A percentile compares a stretch with the other conserved stretches of the same genome.
Conservation (phyloP, 2,113 vertebrate species). For the Enhydra lutris region DNA sequence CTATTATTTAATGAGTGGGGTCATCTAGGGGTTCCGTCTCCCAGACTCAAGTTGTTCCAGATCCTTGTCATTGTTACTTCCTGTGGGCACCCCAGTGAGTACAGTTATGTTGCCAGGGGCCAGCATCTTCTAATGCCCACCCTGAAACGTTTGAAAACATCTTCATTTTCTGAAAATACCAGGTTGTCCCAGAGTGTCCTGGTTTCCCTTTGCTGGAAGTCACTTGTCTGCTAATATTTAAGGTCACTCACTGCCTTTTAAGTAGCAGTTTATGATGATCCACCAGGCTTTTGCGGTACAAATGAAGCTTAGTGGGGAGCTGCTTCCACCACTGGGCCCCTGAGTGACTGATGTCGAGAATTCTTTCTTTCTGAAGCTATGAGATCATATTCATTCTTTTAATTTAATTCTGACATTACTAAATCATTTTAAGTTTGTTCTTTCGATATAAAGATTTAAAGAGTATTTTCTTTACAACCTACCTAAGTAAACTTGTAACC, state of each 20-base stretch:
- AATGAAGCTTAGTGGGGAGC: neutral
- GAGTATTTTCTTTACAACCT: neutral
- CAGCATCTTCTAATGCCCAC: neutral
- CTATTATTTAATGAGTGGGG: neutral
- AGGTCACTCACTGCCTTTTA: neutral
- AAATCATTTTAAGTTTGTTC: neutral
- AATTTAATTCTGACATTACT: neutral
- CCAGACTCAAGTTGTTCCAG: neutral
- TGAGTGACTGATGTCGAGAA: neutral
- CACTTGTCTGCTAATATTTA: neutral
- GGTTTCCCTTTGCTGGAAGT: neutral
- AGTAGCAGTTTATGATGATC: no score
- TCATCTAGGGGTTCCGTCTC: neutral
- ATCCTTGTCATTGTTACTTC: neutral
- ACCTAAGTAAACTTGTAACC: neutral
- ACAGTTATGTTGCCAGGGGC: neutral
- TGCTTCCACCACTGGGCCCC: neutral
- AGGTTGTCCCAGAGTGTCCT: neutral
- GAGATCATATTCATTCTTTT: neutral
- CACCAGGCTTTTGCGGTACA: neutral
- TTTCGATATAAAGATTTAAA: neutral
- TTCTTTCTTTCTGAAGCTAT: neutral
- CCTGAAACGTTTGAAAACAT: neutral
- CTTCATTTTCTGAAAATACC: neutral
- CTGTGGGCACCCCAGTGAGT: neutral